Percentiles rank a stretch among this genome's conserved stretches.
Conservation (phyloP, 2,113 vertebrate genomes). For the Greenwoodochromis staneri region DNA sequence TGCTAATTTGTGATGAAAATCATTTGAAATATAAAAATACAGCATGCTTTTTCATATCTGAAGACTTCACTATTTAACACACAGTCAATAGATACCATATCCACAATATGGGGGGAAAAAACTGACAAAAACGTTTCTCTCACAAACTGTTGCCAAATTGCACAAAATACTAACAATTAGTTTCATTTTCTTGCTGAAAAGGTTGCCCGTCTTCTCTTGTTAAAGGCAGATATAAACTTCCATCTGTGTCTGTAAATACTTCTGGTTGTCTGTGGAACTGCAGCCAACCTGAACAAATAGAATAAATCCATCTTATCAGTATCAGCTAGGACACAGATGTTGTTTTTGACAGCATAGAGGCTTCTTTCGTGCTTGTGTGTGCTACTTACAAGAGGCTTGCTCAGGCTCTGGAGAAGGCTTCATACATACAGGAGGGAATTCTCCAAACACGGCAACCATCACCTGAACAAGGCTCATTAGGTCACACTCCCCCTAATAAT, state of each 20-base stretch:
- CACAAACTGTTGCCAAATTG: neutral
- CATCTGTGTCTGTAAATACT: slow-evolving; percentile 3
- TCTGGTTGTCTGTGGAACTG: slow-evolving; percentile 3
- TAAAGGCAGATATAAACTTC: slow-evolving; percentile 14
- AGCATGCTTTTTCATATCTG: neutral
- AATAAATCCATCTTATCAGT: neutral
- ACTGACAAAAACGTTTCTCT: neutral
- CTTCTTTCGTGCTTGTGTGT: neutral
- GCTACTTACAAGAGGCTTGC: slow-evolving; percentile 37
- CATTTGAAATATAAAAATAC: neutral
- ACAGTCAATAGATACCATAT: neutral
- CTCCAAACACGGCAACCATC: slow-evolving; percentile 83
- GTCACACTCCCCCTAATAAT: slow-evolving; percentile 79
- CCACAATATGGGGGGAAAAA: neutral
- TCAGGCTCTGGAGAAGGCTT: slow-evolving; percentile 28
- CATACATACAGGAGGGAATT: slow-evolving; percentile 81
- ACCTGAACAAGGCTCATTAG: slow-evolving; percentile 84
- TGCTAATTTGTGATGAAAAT: neutral
- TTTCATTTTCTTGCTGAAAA: slow-evolving; percentile 51
- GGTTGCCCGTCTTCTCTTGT: slow-evolving; percentile 32
- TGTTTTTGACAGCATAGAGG: neutral
- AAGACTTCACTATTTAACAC: neutral
- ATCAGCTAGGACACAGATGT: neutral
- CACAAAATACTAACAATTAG: slow-evolving; percentile 45
- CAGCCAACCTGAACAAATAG: slow-evolving; percentile 3